A percentile compares a stretch with the other conserved stretches of the same genome.
phyloP scores from a whole-genome alignment of 2,113 vertebrate genomes.

The Hemicordylus capensis region DNA sequence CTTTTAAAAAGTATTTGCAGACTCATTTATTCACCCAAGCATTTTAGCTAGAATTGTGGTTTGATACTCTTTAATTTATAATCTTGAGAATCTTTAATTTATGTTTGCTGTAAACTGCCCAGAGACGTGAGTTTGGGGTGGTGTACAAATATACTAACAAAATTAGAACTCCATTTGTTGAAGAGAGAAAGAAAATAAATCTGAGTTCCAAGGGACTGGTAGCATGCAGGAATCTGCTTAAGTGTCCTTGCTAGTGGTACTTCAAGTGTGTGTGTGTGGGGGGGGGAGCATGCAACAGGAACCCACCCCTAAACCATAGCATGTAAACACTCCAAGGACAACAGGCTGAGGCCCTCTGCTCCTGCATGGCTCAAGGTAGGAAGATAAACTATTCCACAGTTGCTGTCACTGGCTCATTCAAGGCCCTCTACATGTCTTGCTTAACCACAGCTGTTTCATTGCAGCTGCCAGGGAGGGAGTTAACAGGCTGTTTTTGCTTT shows the following conservation, averaged over 20 bases:
- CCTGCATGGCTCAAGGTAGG: neutral
- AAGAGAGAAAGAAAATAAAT: too few species aligned
- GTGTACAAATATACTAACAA: too few species aligned
- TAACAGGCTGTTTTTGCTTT: neutral
- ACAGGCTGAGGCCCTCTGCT: neutral
- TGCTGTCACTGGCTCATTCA: neutral
- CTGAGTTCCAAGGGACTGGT: too few species aligned
- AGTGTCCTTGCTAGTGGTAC: neutral
- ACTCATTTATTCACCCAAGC: too few species aligned
- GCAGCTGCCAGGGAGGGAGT: neutral
- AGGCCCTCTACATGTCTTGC: neutral
- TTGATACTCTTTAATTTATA: too few species aligned
- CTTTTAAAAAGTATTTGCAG: too few species aligned
- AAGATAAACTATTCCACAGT: neutral
- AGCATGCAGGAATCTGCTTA: too few species aligned
- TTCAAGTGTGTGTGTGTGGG: neutral
- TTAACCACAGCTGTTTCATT: neutral
- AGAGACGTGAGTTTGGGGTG: too few species aligned
- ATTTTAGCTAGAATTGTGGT: too few species aligned
- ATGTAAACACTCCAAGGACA: neutral
- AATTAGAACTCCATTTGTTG: too few species aligned
- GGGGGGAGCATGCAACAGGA: neutral
- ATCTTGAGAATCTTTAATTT: too few species aligned
- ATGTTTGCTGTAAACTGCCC: too few species aligned
- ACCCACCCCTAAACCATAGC: neutral